Evolutionary conservation across 2,888 invertebrate genomes (phyloP).

Genomic region (Hipparchia sbordonii): DNA sequence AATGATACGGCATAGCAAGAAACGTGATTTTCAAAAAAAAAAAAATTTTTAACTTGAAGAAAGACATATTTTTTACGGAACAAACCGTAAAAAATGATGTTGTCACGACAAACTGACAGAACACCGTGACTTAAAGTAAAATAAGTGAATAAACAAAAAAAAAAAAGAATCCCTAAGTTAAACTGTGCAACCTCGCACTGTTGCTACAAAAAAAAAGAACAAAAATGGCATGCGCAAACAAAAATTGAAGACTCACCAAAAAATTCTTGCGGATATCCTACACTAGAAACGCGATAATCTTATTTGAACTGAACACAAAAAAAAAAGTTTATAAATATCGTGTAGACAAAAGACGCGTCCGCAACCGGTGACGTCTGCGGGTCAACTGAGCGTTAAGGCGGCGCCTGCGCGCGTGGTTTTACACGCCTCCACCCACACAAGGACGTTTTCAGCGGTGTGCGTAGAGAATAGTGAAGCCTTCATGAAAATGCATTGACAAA

Average conservation of each 20-base stretch:
- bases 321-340: slow-evolving; percentile 38
- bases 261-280: slow-evolving; percentile 65
- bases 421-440: slow-evolving; percentile 66
- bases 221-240: slow-evolving; percentile 41
- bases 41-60: not conserved
- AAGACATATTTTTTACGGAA: not conserved
- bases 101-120: slow-evolving; percentile 41
- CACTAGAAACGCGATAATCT: slow-evolving; percentile 68
- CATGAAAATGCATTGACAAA: slow-evolving; percentile 70
- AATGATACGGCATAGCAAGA: no score
- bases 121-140: slow-evolving; percentile 46
- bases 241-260: slow-evolving; percentile 50
- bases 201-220: slow-evolving; percentile 54
- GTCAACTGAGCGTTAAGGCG: slow-evolving; percentile 66
- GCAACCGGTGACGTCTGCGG: slow-evolving; percentile 53
- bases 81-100: slow-evolving; percentile 42
- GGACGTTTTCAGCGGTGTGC: slow-evolving; percentile 42
- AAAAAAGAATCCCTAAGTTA: slow-evolving; percentile 38
- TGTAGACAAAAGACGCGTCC: slow-evolving; percentile 50
- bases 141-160: slow-evolving; percentile 45
- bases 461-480: slow-evolving; percentile 55
- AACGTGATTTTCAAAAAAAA: not conserved
- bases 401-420: slow-evolving; percentile 65
- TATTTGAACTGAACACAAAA: slow-evolving; percentile 65
- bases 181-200: slow-evolving; percentile 53